phyloP scores from a whole-genome alignment of 2,113 vertebrate species.

The Stigmatopora nigra region DNA sequence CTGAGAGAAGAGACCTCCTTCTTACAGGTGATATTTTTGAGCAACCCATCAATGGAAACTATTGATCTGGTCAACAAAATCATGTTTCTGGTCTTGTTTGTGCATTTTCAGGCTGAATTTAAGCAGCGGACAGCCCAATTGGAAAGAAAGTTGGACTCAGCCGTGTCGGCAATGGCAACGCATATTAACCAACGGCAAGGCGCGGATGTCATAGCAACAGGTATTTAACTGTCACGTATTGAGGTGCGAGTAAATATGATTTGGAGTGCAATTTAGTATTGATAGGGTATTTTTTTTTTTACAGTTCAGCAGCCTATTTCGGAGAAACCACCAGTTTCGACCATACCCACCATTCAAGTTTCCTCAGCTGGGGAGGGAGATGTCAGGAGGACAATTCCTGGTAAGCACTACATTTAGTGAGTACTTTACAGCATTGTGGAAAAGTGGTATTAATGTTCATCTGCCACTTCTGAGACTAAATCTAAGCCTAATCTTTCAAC shows the following conservation, averaged over 20 bases:
- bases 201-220: slow-evolving; percentile 14
- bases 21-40: slow-evolving; percentile 66
- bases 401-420: slow-evolving; percentile 28
- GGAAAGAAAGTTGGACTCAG: slow-evolving; percentile 60
- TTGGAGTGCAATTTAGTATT: background rate
- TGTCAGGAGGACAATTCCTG: slow-evolving; percentile 50
- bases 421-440: too few relatives aligned
- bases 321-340: slow-evolving; percentile 26
- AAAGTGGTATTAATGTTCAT: too few relatives aligned
- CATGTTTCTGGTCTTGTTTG: background rate
- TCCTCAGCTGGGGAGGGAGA: slow-evolving; percentile 79
- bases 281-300: background rate
- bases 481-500: background rate
- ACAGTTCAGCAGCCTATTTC: slow-evolving; percentile 19
- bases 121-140: slow-evolving; percentile 45
- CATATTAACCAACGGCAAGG: background rate
- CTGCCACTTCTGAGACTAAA: too few relatives aligned
- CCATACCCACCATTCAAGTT: slow-evolving; percentile 76
- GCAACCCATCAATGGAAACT: too few relatives aligned
- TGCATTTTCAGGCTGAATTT: slow-evolving; percentile 32
- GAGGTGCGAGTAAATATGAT: background rate
- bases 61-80: too few relatives aligned
- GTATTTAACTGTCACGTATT: slow-evolving; percentile 16
- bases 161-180: slow-evolving; percentile 54
- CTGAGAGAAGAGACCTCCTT: slow-evolving; percentile 73